Conservation (phyloP, 2,113 vertebrate species). For the Bufo bufo region DNA sequence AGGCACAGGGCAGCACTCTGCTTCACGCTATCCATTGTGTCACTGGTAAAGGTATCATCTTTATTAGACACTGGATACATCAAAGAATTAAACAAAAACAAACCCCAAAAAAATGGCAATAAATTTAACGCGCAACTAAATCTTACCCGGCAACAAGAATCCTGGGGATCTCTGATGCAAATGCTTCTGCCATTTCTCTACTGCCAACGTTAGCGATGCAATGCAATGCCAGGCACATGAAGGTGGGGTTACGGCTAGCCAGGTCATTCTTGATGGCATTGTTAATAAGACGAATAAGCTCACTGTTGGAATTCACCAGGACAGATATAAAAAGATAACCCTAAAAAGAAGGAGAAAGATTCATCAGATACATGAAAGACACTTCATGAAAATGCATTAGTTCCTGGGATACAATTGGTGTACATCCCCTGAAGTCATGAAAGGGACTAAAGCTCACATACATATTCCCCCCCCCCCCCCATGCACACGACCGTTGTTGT, state of each 20-base stretch:
- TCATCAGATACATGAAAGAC: neutral
- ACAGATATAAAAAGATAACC: conserved; percentile 94
- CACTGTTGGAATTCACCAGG: conserved; percentile 91
- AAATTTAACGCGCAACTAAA: neutral
- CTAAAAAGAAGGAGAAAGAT: conserved; percentile 62
- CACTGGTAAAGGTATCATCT: conserved; percentile 67
- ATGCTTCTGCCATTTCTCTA: conserved; percentile 93
- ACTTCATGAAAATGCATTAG: neutral
- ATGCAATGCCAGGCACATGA: conserved; percentile 93
- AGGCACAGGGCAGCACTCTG: conserved; percentile 90
- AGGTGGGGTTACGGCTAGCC: conserved; percentile 93
- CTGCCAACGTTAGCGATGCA: conserved; percentile 93
- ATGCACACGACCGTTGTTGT: too few species aligned
- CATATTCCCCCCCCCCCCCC: too few species aligned
- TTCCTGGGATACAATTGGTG: neutral
- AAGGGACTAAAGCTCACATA: too few species aligned
- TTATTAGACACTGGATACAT: neutral
- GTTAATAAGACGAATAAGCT: conserved; percentile 92
- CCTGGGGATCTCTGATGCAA: conserved; percentile 88
- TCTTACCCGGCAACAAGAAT: conserved; percentile 90
- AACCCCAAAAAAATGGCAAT: too few species aligned
- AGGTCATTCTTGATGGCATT: conserved; percentile 94
- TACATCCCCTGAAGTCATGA: too few species aligned
- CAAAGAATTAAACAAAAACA: neutral
- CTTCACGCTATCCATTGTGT: conserved; percentile 95